These are phyloP conservation scores for Cryptus viduatorius DNA, from an alignment of 2,888 invertebrate species.

Conservation along the genomic window DNA sequence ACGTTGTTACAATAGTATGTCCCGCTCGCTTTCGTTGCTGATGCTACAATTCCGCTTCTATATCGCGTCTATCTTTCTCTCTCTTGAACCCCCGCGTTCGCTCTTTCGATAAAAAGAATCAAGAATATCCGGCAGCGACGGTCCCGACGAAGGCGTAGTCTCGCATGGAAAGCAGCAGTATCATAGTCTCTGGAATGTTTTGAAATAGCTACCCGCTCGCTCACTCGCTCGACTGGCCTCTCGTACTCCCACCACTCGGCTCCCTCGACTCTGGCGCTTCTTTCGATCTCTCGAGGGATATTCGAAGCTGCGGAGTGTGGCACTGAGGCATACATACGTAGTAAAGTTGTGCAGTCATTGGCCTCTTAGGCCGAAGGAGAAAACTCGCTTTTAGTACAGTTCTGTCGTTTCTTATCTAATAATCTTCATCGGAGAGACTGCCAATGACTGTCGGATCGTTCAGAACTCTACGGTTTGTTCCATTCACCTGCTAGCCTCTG, in stretches of 20 bases:
- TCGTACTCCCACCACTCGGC: slow-evolving; percentile 55
- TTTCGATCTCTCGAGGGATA: slow-evolving; percentile 55
- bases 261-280: slow-evolving; percentile 32
- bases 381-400: neutral
- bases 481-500: slow-evolving; percentile 19
- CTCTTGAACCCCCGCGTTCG: slow-evolving; percentile 23
- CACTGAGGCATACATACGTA: neutral
- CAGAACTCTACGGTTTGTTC: neutral
- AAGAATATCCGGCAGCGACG: slow-evolving; percentile 66
- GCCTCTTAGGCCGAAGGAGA: neutral
- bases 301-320: slow-evolving; percentile 20
- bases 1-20: slow-evolving; percentile 32
- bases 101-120: slow-evolving; percentile 69
- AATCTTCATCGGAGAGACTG: neutral
- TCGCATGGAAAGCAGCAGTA: slow-evolving; percentile 80
- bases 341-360: neutral
- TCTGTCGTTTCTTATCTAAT: neutral
- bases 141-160: slow-evolving; percentile 61
- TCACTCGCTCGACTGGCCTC: slow-evolving; percentile 36
- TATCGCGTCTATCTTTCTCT: slow-evolving; percentile 7
- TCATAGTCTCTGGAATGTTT: slow-evolving; percentile 81
- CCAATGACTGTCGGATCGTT: slow-evolving; percentile 24
- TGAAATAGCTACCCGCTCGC: slow-evolving; percentile 78
- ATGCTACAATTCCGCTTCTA: slow-evolving; percentile 13
- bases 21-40: slow-evolving; percentile 23